Percentiles rank a stretch among this genome's conserved stretches.
These are phyloP conservation scores for Caiman crocodilus DNA, from an alignment of 2,797 vertebrate genomes.

Conservation along the genomic window DNA sequence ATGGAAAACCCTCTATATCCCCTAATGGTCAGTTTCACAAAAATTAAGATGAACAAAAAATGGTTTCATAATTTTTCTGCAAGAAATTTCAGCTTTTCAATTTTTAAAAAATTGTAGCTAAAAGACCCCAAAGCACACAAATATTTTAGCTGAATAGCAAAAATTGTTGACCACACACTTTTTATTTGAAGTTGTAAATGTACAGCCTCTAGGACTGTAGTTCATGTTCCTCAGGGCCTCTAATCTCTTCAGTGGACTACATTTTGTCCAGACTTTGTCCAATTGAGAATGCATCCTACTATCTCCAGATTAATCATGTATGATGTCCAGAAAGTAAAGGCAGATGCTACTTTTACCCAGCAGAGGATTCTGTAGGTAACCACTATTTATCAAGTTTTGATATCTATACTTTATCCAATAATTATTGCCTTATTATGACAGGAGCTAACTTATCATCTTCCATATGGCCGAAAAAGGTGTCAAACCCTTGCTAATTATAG, in stretches of 20 bases:
- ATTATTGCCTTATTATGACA: slow-evolving; percentile 47
- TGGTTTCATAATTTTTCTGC: not conserved
- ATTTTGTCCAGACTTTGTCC: not conserved
- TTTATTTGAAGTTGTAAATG: not conserved
- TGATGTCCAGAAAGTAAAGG: slow-evolving; percentile 40
- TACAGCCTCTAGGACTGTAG: not conserved
- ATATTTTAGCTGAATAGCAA: not conserved
- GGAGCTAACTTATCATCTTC: slow-evolving; percentile 63
- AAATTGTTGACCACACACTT: not conserved
- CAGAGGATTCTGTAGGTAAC: slow-evolving; percentile 32
- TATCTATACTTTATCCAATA: slow-evolving; percentile 38
- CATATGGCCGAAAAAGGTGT: slow-evolving; percentile 52
- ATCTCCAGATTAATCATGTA: slow-evolving; percentile 34
- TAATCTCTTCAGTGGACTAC: not conserved
- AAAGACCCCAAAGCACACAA: not conserved
- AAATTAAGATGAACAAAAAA: not conserved
- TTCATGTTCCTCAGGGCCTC: not conserved
- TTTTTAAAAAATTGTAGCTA: not conserved
- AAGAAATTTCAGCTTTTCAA: not conserved
- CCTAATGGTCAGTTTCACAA: fast-evolving
- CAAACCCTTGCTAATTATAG: slow-evolving; percentile 49
- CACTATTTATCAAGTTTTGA: slow-evolving; percentile 64
- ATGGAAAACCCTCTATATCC: not conserved
- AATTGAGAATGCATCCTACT: not conserved
- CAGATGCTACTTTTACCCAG: slow-evolving; percentile 58